These are phyloP conservation scores for Cryptoblepharus egeriae DNA, from an alignment of 2,797 vertebrate species.

Conservation along the genomic window DNA sequence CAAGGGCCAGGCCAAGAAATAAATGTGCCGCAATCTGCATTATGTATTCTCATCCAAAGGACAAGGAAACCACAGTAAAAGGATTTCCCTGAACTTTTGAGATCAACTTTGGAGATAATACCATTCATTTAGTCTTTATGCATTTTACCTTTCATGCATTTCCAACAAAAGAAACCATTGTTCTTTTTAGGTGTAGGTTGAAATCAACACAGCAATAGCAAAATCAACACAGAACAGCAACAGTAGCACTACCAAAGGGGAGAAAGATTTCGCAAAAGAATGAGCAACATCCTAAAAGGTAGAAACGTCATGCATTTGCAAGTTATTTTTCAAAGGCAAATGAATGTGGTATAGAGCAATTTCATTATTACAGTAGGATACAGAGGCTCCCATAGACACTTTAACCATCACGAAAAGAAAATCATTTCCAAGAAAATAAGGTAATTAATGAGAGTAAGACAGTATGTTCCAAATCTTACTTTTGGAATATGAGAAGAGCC, in stretches of 20 bases:
- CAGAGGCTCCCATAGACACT: background rate
- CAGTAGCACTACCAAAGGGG: background rate
- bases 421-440: no score
- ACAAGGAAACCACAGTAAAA: slow-evolving; percentile 41
- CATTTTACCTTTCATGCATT: background rate
- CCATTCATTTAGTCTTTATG: background rate
- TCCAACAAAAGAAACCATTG: background rate
- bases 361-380: background rate
- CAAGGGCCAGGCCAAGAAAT: slow-evolving; percentile 47
- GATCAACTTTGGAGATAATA: background rate
- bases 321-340: background rate
- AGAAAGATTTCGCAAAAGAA: background rate
- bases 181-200: no score
- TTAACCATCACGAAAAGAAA: no score
- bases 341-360: background rate
- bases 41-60: slow-evolving; percentile 31
- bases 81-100: background rate
- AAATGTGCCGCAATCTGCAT: background rate
- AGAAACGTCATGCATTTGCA: background rate
- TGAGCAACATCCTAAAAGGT: background rate
- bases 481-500: background rate
- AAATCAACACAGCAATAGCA: background rate
- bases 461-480: no score
- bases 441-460: no score
- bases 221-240: background rate